Conservation (phyloP, 2,888 invertebrate genomes). For the Amphipoea lucens region DNA sequence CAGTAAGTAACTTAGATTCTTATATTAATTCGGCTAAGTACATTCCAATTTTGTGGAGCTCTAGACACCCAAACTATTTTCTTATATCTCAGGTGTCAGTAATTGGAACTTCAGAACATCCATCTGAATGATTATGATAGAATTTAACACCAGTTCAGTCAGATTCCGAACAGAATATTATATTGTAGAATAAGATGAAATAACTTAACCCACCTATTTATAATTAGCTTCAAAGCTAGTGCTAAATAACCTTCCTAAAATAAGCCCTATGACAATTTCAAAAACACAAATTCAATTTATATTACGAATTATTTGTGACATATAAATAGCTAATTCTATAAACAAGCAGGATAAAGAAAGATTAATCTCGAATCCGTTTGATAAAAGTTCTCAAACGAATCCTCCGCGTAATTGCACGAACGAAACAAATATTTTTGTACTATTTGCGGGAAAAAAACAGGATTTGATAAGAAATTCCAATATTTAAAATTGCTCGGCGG, state of each 20-base stretch:
- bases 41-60: background rate
- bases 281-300: slow-evolving; percentile 21
- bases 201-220: no score
- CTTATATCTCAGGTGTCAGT: no score
- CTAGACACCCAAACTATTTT: background rate
- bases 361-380: slow-evolving; percentile 60
- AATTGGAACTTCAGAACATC: background rate
- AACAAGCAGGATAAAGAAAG: slow-evolving; percentile 54
- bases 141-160: no score
- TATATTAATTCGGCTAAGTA: background rate
- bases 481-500: slow-evolving; percentile 84
- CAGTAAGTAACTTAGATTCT: background rate
- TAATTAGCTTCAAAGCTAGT: background rate
- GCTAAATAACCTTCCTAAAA: background rate
- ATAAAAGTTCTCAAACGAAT: slow-evolving; percentile 63
- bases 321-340: slow-evolving; percentile 51
- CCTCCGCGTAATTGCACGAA: slow-evolving; percentile 64
- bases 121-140: no score
- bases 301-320: slow-evolving; percentile 41
- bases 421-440: slow-evolving; percentile 70
- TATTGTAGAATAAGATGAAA: background rate
- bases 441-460: slow-evolving; percentile 71
- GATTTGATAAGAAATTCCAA: slow-evolving; percentile 87
- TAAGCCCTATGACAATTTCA: background rate
- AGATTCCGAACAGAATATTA: background rate